Evolutionary conservation across 2,888 invertebrate genomes (phyloP).

Genomic region (Noctua janthe): DNA sequence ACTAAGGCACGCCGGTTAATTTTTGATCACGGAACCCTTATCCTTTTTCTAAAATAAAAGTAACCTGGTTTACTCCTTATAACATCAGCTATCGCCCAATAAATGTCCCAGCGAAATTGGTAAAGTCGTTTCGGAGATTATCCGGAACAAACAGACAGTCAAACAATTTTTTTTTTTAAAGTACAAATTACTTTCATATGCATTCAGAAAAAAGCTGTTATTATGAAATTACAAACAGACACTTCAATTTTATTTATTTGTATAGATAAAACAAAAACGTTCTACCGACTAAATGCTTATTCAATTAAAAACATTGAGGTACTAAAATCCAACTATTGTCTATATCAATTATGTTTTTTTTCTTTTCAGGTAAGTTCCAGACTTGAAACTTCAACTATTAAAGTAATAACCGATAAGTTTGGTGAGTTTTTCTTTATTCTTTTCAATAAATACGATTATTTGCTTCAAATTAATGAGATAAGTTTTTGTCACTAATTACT

Average conservation of each 20-base stretch:
- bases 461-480: slow-evolving; percentile 31
- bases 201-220: too few relatives aligned
- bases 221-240: too few relatives aligned
- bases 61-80: too few relatives aligned
- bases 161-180: too few relatives aligned
- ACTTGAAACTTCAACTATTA: slow-evolving; percentile 39
- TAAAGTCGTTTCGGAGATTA: too few relatives aligned
- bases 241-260: too few relatives aligned
- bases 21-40: too few relatives aligned
- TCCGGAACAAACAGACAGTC: too few relatives aligned
- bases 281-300: background rate
- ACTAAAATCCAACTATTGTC: slow-evolving; percentile 8
- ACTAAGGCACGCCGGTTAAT: background rate
- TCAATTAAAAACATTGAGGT: background rate
- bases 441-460: slow-evolving; percentile 26
- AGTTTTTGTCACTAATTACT: slow-evolving; percentile 32
- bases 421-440: slow-evolving; percentile 38
- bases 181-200: too few relatives aligned
- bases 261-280: background rate
- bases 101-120: too few relatives aligned
- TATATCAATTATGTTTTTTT: slow-evolving; percentile 23
- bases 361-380: slow-evolving; percentile 64
- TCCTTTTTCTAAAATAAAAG: too few relatives aligned
- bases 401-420: slow-evolving; percentile 18
- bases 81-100: too few relatives aligned